These are phyloP conservation scores for Rafetus swinhoei DNA, from an alignment of 2,113 vertebrate genomes.

Conservation along the genomic window DNA sequence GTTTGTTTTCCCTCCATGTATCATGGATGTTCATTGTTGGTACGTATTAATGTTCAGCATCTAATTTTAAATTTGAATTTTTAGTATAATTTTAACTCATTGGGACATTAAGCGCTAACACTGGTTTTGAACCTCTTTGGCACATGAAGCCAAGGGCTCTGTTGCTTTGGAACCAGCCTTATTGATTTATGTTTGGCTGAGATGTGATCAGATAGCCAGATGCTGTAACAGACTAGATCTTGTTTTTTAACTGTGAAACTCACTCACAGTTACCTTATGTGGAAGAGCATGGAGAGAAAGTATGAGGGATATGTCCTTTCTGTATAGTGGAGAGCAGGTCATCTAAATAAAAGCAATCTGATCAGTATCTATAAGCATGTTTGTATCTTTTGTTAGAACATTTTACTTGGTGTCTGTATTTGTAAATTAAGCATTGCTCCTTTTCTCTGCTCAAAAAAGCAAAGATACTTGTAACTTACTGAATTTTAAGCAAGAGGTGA, in stretches of 20 bases:
- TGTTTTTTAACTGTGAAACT: background rate
- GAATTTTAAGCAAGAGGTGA: background rate
- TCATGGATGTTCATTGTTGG: rapidly evolving
- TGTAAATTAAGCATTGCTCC: background rate
- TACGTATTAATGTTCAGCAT: background rate
- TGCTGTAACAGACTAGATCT: background rate
- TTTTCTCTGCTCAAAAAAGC: background rate
- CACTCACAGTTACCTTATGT: background rate
- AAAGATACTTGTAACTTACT: background rate
- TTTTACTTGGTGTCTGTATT: background rate
- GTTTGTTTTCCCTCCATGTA: rapidly evolving
- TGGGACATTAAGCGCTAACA: background rate
- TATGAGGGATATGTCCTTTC: background rate
- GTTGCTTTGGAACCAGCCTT: background rate
- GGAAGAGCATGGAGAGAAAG: background rate
- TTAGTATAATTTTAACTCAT: rapidly evolving
- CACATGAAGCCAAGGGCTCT: background rate
- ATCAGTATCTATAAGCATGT: background rate
- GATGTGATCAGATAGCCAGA: background rate
- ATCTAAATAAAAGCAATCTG: background rate
- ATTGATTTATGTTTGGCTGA: background rate
- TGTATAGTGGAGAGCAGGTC: rapidly evolving
- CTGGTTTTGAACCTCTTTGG: background rate
- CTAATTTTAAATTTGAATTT: rapidly evolving
- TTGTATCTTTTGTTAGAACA: background rate